Evolutionary conservation across 2,113 vertebrate species (phyloP).

Genomic region (Varanus salvator): DNA sequence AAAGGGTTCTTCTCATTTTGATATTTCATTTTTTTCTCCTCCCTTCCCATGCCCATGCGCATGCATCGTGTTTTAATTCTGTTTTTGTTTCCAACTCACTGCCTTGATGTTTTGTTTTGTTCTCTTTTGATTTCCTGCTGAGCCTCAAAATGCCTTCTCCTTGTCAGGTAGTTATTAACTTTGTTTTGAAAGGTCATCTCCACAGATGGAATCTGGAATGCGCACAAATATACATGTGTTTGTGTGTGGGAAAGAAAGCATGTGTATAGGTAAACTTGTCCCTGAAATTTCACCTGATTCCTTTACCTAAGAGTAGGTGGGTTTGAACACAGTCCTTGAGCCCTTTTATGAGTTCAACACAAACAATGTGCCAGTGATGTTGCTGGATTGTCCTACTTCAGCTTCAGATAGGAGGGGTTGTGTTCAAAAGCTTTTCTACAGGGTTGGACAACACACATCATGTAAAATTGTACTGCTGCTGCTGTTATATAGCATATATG

Average conservation of each 20-base stretch:
- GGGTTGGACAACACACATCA: too few relatives aligned
- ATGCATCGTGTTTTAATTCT: neutral
- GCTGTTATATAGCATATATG: too few relatives aligned
- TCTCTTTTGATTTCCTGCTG: slow-evolving; percentile 43
- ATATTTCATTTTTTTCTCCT: slow-evolving; percentile 25
- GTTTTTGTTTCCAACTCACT: slow-evolving; percentile 35
- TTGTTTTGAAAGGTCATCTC: slow-evolving; percentile 31
- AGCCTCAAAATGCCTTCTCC: slow-evolving; percentile 32
- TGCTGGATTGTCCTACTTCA: neutral
- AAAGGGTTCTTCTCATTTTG: slow-evolving; percentile 24
- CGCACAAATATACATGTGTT: neutral
- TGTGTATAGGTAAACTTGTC: neutral
- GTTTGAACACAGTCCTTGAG: neutral
- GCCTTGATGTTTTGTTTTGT: slow-evolving; percentile 14
- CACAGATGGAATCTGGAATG: slow-evolving; percentile 1
- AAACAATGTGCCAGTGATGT: neutral
- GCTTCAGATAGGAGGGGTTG: neutral
- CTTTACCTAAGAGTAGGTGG: neutral
- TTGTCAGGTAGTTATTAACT: slow-evolving; percentile 32
- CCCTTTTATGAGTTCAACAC: neutral
- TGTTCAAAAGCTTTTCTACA: neutral
- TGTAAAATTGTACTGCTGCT: too few relatives aligned
- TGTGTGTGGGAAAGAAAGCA: too few relatives aligned
- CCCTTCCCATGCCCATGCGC: neutral
- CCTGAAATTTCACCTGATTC: neutral